Percentiles rank a stretch among this genome's conserved stretches.
These are phyloP conservation scores for Todiramphus saurophagus DNA, from an alignment of 2,113 vertebrate species.

Conservation along the genomic window DNA sequence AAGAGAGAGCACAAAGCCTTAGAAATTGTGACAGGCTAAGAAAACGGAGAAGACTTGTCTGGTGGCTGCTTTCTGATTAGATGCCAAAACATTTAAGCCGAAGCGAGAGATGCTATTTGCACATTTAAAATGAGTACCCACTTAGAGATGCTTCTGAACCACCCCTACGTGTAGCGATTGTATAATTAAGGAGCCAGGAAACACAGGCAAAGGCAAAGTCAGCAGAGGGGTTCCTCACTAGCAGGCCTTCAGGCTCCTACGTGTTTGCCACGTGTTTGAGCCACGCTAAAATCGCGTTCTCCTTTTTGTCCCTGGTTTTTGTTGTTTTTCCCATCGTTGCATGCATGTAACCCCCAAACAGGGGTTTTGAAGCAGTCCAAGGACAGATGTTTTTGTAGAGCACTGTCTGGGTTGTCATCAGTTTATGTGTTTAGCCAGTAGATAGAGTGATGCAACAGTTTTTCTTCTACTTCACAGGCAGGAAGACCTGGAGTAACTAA, in stretches of 20 bases:
- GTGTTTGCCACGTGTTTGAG: background rate
- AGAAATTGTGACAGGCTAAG: background rate
- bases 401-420: background rate
- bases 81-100: background rate
- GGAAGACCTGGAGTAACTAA: background rate
- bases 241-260: background rate
- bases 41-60: background rate
- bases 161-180: background rate
- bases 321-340: background rate
- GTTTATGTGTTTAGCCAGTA: background rate
- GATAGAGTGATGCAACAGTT: background rate
- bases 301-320: background rate
- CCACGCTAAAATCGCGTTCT: background rate
- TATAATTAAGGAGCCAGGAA: constrained; percentile 7
- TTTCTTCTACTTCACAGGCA: background rate
- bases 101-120: background rate
- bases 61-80: background rate
- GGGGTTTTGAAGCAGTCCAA: background rate
- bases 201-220: background rate
- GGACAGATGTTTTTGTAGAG: background rate
- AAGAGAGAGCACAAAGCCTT: background rate
- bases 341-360: background rate
- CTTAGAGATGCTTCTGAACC: constrained; percentile 25
- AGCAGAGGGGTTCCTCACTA: constrained; percentile 15
- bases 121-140: background rate